Conservation (phyloP, 2,797 vertebrate genomes). For the Lepus townsendii region DNA sequence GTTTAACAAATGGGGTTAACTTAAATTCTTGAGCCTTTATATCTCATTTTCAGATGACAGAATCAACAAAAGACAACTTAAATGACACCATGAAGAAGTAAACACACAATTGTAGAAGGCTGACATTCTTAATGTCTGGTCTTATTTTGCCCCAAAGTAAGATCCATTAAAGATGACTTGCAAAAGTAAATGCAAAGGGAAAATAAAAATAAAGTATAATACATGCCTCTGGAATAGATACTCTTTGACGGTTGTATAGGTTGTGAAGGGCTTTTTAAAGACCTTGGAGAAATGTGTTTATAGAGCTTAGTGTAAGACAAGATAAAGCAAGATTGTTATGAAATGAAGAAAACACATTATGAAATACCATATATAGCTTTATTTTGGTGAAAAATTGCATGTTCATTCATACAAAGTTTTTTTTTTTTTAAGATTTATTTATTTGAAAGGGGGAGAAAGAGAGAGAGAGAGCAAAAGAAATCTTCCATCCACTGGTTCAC, state of each 20-base stretch:
- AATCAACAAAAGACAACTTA: not conserved
- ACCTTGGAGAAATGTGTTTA: not conserved
- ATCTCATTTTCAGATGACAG: not conserved
- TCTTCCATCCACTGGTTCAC: too few relatives aligned
- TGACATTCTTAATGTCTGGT: not conserved
- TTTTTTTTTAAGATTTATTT: too few relatives aligned
- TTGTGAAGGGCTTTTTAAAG: not conserved
- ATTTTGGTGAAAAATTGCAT: not conserved
- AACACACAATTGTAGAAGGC: not conserved
- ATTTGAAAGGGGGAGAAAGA: too few relatives aligned
- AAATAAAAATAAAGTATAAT: not conserved
- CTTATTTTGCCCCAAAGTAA: not conserved
- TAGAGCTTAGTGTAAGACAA: not conserved
- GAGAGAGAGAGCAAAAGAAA: too few relatives aligned
- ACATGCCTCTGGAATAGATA: not conserved
- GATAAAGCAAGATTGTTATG: not conserved
- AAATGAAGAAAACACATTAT: slow-evolving; percentile 9
- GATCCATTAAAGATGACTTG: not conserved
- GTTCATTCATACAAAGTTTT: too few relatives aligned
- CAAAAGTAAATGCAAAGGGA: not conserved
- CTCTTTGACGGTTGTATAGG: not conserved
- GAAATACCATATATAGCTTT: not conserved
- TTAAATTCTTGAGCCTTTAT: not conserved
- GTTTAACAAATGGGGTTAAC: not conserved
- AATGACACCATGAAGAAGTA: not conserved